phyloP scores from a whole-genome alignment of 1,140 invertebrate species.

The Homarus americanus region DNA sequence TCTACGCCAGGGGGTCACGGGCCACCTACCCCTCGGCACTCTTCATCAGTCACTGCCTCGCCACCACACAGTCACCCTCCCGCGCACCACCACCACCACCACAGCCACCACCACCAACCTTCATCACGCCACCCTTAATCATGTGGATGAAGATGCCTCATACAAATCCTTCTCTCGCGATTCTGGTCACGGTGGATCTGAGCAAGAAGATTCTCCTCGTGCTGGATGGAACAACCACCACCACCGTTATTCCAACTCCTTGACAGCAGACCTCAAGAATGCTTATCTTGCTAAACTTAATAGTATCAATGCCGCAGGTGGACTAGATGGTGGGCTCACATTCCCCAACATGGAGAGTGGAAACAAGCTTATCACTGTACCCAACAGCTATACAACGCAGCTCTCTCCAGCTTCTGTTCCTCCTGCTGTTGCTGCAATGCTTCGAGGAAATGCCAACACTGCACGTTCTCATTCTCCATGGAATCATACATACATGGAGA shows the following conservation, averaged over 20 bases:
- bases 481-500: slow-evolving; percentile 85
- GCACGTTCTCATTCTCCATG: slow-evolving; percentile 78
- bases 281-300: slow-evolving; percentile 71
- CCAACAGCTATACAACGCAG: slow-evolving; percentile 69
- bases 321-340: slow-evolving; percentile 40
- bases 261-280: slow-evolving; percentile 71
- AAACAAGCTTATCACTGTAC: slow-evolving; percentile 54
- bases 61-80: slow-evolving; percentile 68
- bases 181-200: slow-evolving; percentile 83
- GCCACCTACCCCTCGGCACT: slow-evolving; percentile 71
- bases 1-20: slow-evolving; percentile 71
- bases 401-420: slow-evolving; percentile 51
- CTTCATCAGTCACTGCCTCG: slow-evolving; percentile 75
- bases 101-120: slow-evolving; percentile 71
- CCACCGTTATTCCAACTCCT: slow-evolving; percentile 69
- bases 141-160: slow-evolving; percentile 82
- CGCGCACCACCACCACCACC: slow-evolving; percentile 74
- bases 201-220: slow-evolving; percentile 83
- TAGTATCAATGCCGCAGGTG: slow-evolving; percentile 63
- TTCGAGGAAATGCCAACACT: slow-evolving; percentile 48
- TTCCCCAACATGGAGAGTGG: slow-evolving; percentile 62
- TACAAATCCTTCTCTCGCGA: slow-evolving; percentile 85
- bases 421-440: slow-evolving; percentile 54
- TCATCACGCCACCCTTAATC: slow-evolving; percentile 70
- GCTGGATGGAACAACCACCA: slow-evolving; percentile 71